Percentiles rank a stretch among this genome's conserved stretches.
Conservation (phyloP, 1,140 invertebrate genomes). For the Drosophila eugracilis region DNA sequence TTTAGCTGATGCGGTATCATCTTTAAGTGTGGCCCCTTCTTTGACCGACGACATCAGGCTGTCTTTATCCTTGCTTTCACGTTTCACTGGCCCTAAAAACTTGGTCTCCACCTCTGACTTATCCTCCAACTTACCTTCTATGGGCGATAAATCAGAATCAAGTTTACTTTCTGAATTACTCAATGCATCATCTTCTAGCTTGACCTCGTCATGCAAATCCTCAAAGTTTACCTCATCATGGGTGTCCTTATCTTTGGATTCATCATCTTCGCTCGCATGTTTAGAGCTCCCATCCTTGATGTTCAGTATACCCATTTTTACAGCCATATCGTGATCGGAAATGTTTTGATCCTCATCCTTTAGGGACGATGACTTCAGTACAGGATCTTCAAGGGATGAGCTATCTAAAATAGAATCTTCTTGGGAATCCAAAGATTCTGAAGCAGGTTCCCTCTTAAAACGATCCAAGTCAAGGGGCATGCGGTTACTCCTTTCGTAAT, state of each 20-base stretch:
- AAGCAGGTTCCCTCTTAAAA: conserved; percentile 27
- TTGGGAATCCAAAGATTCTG: background rate
- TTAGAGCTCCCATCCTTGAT: background rate
- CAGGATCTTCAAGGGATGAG: background rate
- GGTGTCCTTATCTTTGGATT: background rate
- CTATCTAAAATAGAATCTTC: background rate
- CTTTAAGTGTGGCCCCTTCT: background rate
- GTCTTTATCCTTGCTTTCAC: background rate
- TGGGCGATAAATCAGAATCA: conserved; percentile 21
- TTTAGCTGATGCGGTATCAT: background rate
- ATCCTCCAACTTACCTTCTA: background rate
- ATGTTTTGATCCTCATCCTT: background rate
- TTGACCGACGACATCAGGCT: background rate
- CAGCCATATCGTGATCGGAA: background rate
- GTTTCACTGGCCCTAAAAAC: background rate
- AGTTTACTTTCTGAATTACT: background rate
- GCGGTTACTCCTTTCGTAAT: conserved; percentile 31
- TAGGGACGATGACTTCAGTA: background rate
- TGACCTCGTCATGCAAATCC: background rate
- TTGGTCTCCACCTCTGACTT: background rate
- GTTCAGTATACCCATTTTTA: background rate
- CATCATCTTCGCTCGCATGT: background rate
- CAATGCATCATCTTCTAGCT: background rate
- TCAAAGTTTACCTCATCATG: background rate
- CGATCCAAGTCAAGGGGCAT: conserved; percentile 8